Evolutionary conservation across 2,113 vertebrate genomes (phyloP).

Genomic region (Cepphus grylle): DNA sequence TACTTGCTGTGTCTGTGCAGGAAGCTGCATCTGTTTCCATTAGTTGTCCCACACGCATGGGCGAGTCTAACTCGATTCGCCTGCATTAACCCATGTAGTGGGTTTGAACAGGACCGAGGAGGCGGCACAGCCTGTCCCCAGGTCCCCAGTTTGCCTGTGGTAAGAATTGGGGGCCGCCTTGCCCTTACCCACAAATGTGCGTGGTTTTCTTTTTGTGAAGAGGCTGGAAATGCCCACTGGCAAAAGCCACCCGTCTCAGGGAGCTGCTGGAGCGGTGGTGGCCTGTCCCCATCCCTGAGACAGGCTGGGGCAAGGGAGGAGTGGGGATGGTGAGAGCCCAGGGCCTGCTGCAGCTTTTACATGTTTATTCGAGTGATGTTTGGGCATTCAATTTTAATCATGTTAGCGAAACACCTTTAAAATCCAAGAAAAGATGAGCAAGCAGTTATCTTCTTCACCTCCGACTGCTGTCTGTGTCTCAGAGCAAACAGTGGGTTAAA

Average conservation of each 20-base stretch:
- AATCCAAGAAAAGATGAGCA: background rate
- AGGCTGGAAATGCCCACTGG: background rate
- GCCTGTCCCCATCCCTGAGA: background rate
- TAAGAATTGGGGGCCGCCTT: rapidly evolving
- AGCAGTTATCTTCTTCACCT: background rate
- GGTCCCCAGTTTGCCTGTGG: background rate
- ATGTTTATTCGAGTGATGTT: background rate
- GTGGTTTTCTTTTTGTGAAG: background rate
- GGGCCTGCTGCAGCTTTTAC: background rate
- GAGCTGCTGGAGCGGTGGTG: background rate
- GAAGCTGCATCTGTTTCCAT: background rate
- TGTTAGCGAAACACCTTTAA: background rate
- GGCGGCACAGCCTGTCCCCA: background rate
- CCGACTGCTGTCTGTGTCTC: background rate
- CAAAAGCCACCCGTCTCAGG: background rate
- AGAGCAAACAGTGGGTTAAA: background rate
- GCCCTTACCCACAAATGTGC: background rate
- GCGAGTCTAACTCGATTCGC: background rate
- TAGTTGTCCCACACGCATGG: background rate
- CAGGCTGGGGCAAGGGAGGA: background rate
- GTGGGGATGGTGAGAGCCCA: background rate
- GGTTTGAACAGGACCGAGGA: background rate
- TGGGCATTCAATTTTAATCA: background rate
- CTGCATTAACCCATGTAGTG: background rate
- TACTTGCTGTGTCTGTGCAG: background rate